Conservation (phyloP, 2,888 invertebrate genomes). For the Machimus rusticus region DNA sequence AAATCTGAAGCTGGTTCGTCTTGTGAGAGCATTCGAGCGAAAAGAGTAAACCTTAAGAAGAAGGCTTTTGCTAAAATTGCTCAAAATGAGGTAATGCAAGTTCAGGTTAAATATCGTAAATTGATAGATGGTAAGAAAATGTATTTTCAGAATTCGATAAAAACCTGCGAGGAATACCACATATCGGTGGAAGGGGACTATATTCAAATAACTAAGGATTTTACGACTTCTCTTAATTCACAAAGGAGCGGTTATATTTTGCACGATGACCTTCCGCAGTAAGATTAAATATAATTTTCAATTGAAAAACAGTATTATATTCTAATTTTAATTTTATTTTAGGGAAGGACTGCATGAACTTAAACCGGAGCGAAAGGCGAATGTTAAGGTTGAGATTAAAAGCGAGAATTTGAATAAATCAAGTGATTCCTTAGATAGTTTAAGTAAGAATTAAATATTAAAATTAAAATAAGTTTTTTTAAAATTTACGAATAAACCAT, state of each 20-base stretch:
- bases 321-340: neutral
- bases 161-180: neutral
- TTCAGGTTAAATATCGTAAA: neutral
- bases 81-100: neutral
- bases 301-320: neutral
- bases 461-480: conserved; percentile 6
- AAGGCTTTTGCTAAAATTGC: neutral
- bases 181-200: neutral
- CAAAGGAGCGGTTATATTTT: neutral
- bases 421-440: neutral
- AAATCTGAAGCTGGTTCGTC: neutral
- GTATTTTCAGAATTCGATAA: neutral
- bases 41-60: neutral
- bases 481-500: conserved; percentile 47
- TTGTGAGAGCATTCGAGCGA: neutral
- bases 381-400: neutral
- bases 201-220: neutral
- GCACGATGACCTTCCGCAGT: neutral
- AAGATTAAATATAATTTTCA: neutral
- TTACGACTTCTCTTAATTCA: neutral
- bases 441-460: neutral
- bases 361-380: too few species aligned
- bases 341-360: neutral
- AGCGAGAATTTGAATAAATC: neutral
- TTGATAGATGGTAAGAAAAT: neutral